Base-by-base conservation (phyloP, 2,113 vertebrate genomes). In the Apteryx mantelli region DNA sequence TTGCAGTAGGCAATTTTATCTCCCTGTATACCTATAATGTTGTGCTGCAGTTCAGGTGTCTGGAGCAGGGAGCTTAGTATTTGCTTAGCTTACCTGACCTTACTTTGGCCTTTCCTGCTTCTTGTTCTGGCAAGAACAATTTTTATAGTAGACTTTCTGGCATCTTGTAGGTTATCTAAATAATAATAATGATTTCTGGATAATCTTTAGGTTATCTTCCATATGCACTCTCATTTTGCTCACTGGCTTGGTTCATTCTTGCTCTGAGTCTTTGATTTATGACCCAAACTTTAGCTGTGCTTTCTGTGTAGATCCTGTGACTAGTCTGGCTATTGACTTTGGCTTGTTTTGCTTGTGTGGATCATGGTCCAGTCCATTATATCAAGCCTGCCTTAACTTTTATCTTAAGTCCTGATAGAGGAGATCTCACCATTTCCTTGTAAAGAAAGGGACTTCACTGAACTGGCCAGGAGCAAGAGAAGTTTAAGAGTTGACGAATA, bases 201-300 rank as follows among this genome's bases (percentile, higher is more conserved):
- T 70, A 24, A 69, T n/a, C 9, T 80, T 61, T n/a, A 60, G 11
- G 9, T 21, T 93, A 7, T n/a, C 21, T 74, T 80, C 30, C 18
- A 4, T 36, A 32, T 3, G 5, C 2, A 2, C 4, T 74, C 12
- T 14, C 2, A 8, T 36, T 88, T 30, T 83, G 1, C 20, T 70
- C 12, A 2, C 46, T 64, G 48, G 6, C 56, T 84, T 60, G 15
- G 22, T 55, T 34, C 58, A 9, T 1, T 56, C 70, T 75, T 55
- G 24, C 21, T 66, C 28, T 63, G 25, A 28, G 40, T 60, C 73
- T 80, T 14, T 36, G 48, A 60, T 64, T 44, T 71, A 7, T 89
- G 7, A 63, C 55, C 89, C 36, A 70, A 53, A 71, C 3, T 75
- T 75, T 8, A 84, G 7, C 44, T 21, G 11, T 50, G 3, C n/a